Evolutionary conservation across 2,113 vertebrate genomes (phyloP), one percentile per base, ranked within the genome.

Genomic region (Tinamus guttatus): DNA sequence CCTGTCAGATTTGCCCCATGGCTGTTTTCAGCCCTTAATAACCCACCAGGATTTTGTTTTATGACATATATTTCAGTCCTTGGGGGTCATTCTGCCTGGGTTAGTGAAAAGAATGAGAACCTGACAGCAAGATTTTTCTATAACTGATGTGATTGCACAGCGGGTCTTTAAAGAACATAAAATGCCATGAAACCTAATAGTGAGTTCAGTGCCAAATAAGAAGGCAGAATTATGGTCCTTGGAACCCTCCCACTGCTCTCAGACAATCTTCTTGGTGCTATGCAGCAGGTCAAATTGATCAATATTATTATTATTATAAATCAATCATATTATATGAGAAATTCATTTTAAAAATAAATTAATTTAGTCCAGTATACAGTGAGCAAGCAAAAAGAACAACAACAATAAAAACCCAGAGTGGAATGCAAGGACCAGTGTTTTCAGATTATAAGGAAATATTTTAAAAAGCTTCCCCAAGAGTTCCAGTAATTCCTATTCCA

Each of bases 111-210:
- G 85, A 95, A 90, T 38, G 36, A 87, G 82, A 94, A 93, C 52
- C 78, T 0, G 0, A 87, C 41, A 81, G 91, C 68, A 90, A 45
- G 77, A 71, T 71, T 88, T 91, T 70, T 73, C 91, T 94, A 88
- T 81, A 81, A 92, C 52, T 75, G 73, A 93, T 94, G 92, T 52
- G 88, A 65, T 73, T 88, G 74, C 95, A 69, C 64, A 93, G 85
- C 85, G 80, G 85, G 85, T 92, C 88, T 81, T 93, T 88, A 88
- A 88, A 91, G 82, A 90, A 79, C 80, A 92, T 43, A 94, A 95
- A 90, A 51, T 73, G 84, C 56, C 52, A 40, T 10, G 58, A 95
- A 81, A 91, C 60, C 73, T 79, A 90, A 93, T 52, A 71, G 64
- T 71, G 92, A 91, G 60, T 52, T 93, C 91, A 95, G 83, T 90